phyloP scores from a whole-genome alignment of 2,113 vertebrate genomes.

The Onychostruthus taczanowskii region DNA sequence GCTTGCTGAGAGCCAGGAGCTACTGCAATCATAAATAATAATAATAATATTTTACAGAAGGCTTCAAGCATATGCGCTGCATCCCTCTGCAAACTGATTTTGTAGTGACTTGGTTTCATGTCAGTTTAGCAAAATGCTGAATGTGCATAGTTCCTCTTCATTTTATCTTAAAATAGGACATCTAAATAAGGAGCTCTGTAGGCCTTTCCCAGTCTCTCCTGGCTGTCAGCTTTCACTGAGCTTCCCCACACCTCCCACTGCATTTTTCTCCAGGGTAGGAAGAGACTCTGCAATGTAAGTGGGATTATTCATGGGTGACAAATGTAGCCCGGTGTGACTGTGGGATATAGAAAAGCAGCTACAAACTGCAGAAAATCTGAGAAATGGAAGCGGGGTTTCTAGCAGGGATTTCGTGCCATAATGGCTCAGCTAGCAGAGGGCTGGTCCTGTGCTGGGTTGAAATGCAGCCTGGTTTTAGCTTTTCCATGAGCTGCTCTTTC shows the following conservation, averaged over 20 bases:
- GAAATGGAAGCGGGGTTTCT: neutral
- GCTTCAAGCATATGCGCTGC: neutral
- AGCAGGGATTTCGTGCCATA: neutral
- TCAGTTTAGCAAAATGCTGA: slow-evolving; percentile 63
- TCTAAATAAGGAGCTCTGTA: slow-evolving; percentile 54
- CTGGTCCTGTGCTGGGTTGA: neutral
- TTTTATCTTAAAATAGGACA: slow-evolving; percentile 64
- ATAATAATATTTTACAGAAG: neutral
- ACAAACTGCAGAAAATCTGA: slow-evolving; percentile 14
- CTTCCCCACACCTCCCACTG: slow-evolving; percentile 66
- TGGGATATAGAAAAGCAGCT: slow-evolving; percentile 33
- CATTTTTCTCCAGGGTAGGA: slow-evolving; percentile 64
- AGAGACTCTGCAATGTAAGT: slow-evolving; percentile 58
- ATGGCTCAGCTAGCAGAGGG: neutral
- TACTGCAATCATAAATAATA: slow-evolving; percentile 1
- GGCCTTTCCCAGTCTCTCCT: slow-evolving; percentile 66
- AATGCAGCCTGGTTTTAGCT: neutral
- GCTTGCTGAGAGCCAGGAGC: neutral
- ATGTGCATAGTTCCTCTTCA: slow-evolving; percentile 53
- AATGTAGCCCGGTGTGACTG: slow-evolving; percentile 40
- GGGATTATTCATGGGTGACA: slow-evolving; percentile 63
- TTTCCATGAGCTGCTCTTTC: neutral
- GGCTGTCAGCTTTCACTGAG: slow-evolving; percentile 67
- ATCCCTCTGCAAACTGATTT: slow-evolving; percentile 32
- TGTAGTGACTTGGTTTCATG: slow-evolving; percentile 46